Evolutionary conservation across 2,113 vertebrate species (phyloP).

Genomic region (Epinephelus fuscoguttatus): DNA sequence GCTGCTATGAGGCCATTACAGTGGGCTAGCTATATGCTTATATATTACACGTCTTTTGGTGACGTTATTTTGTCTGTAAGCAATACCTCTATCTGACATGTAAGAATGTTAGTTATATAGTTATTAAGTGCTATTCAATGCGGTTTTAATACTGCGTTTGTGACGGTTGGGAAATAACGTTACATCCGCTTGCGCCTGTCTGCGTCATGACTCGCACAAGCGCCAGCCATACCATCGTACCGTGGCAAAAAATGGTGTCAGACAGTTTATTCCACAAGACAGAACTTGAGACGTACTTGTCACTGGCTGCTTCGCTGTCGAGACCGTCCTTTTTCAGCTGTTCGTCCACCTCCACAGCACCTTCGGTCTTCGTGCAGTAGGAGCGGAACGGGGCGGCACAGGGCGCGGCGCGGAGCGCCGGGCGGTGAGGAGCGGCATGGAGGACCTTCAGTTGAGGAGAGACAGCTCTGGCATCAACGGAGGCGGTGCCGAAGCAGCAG

Average conservation of each 20-base stretch:
- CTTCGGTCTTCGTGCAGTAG: conserved; percentile 81
- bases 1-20: neutral
- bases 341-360: conserved; percentile 66
- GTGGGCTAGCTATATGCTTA: neutral
- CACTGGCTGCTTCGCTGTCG: conserved; percentile 51
- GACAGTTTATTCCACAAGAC: neutral
- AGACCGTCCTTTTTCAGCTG: conserved; percentile 75
- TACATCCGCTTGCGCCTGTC: conserved; percentile 22
- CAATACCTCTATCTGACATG: neutral
- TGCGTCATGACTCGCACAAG: conserved; percentile 42
- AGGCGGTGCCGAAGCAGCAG: conserved; percentile 55
- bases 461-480: conserved; percentile 38
- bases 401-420: conserved; percentile 37
- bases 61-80: neutral
- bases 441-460: conserved; percentile 48
- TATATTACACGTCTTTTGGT: neutral
- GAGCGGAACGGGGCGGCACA: conserved; percentile 37
- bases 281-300: conserved; percentile 76
- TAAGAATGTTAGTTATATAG: rapidly evolving
- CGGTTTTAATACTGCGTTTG: neutral
- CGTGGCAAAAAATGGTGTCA: neutral
- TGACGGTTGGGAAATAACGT: neutral
- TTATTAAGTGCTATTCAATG: neutral
- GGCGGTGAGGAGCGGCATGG: conserved; percentile 52
- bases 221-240: neutral